Evolutionary conservation across 2,888 invertebrate genomes (phyloP).

Genomic region (Plusia festucae): DNA sequence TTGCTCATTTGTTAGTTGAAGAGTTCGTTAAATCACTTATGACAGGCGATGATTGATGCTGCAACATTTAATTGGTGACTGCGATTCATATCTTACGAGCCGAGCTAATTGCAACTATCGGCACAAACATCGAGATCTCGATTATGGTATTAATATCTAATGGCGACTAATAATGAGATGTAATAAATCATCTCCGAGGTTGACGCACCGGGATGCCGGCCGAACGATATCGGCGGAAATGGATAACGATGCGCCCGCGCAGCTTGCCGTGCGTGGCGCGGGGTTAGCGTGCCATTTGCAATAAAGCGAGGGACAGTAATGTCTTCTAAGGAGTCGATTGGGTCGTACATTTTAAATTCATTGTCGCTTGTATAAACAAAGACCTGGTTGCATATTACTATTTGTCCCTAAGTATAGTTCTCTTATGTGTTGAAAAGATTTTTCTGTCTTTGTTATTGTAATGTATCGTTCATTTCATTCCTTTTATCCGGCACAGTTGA

Average conservation of each 20-base stretch:
- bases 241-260: conserved; percentile 73
- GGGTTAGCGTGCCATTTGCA: conserved; percentile 58
- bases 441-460: conserved; percentile 52
- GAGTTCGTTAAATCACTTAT: conserved; percentile 57
- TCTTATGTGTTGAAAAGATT: conserved; percentile 30
- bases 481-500: conserved; percentile 39
- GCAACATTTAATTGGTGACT: conserved; percentile 66
- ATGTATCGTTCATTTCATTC: conserved; percentile 40
- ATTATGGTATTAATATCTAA: conserved; percentile 70
- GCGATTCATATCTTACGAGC: conserved; percentile 62
- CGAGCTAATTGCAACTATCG: conserved; percentile 55
- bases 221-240: conserved; percentile 76
- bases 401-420: conserved; percentile 34
- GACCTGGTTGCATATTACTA: conserved; percentile 45
- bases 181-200: conserved; percentile 73
- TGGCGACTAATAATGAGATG: conserved; percentile 67
- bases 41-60: conserved; percentile 71
- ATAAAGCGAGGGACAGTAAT: conserved; percentile 58
- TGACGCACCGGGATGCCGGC: conserved; percentile 63
- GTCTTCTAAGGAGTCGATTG: conserved; percentile 57
- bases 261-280: conserved; percentile 48
- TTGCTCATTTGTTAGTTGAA: conserved; percentile 55
- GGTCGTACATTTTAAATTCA: conserved; percentile 59
- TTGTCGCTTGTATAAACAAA: conserved; percentile 62
- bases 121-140: conserved; percentile 61